Evolutionary conservation across 1,140 invertebrate genomes (phyloP).

Genomic region (Hylyphantes graminicola): DNA sequence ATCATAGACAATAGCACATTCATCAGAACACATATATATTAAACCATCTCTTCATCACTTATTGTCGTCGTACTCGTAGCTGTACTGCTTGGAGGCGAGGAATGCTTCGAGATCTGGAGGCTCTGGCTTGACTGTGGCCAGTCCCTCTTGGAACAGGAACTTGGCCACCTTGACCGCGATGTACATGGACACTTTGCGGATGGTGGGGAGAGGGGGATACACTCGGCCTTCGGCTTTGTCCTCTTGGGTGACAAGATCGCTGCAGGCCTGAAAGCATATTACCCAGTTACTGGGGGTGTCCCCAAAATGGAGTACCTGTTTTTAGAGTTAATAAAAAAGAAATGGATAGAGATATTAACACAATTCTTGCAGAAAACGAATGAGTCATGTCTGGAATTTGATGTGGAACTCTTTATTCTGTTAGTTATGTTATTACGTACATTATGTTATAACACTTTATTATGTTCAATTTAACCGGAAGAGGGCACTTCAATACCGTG

Average conservation of each 20-base stretch:
- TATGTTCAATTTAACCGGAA: too few species aligned
- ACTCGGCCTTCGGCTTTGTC: conserved; percentile 89
- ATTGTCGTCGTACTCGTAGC: conserved; percentile 71
- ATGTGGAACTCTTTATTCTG: too few species aligned
- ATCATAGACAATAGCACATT: not conserved
- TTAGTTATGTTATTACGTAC: too few species aligned
- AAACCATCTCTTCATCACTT: not conserved
- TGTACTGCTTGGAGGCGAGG: conserved; percentile 70
- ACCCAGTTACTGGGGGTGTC: not conserved
- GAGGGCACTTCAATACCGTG: too few species aligned
- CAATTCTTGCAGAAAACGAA: too few species aligned
- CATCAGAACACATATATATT: not conserved
- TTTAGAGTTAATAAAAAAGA: too few species aligned
- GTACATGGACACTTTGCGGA: conserved; percentile 86
- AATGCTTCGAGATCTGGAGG: conserved; percentile 71
- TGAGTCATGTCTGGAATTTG: too few species aligned
- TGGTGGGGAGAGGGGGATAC: conserved; percentile 91
- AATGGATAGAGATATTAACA: too few species aligned
- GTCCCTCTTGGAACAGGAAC: conserved; percentile 82
- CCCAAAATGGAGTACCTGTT: too few species aligned
- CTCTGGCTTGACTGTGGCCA: conserved; percentile 71
- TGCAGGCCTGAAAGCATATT: conserved; percentile 75
- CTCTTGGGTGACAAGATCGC: conserved; percentile 83
- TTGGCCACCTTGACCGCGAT: conserved; percentile 88
- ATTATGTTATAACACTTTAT: too few species aligned